Conservation (phyloP, 2,113 vertebrate species). For the Falco punctatus region DNA sequence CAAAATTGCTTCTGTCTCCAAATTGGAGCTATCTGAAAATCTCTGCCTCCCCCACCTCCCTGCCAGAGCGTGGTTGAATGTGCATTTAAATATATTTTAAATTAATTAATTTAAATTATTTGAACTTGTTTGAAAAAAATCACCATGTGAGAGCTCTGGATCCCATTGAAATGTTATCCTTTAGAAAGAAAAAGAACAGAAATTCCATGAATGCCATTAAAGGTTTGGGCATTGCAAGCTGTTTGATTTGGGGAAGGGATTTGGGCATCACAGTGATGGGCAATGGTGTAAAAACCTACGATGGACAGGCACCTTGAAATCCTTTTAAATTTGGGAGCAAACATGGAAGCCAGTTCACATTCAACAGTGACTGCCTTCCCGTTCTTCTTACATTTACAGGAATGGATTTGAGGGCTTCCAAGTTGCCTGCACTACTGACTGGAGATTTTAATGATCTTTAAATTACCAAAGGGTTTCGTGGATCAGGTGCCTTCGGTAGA, state of each 20-base stretch:
- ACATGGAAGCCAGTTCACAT: not conserved
- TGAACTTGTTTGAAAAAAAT: not conserved
- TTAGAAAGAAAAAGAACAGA: not conserved
- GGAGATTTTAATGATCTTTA: constrained; percentile 12
- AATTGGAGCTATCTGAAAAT: not conserved
- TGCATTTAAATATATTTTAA: not conserved
- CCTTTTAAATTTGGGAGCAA: not conserved
- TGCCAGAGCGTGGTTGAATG: not conserved
- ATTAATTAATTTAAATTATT: not conserved
- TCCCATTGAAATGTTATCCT: not conserved
- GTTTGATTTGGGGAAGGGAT: not conserved
- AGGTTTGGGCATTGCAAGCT: not conserved
- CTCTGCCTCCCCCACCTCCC: not conserved
- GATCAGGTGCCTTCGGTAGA: not conserved
- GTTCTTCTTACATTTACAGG: not conserved
- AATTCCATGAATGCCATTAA: not conserved
- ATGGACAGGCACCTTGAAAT: accelerated
- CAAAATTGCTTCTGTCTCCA: constrained; percentile 12
- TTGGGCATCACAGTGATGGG: not conserved
- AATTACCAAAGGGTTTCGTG: not conserved
- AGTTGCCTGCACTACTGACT: constrained; percentile 25
- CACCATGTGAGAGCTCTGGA: not conserved
- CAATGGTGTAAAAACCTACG: not conserved
- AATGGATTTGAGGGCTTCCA: not conserved
- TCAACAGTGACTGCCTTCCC: not conserved